Conservation (phyloP, 2,888 invertebrate genomes). For the Cremastinae sp. region DNA sequence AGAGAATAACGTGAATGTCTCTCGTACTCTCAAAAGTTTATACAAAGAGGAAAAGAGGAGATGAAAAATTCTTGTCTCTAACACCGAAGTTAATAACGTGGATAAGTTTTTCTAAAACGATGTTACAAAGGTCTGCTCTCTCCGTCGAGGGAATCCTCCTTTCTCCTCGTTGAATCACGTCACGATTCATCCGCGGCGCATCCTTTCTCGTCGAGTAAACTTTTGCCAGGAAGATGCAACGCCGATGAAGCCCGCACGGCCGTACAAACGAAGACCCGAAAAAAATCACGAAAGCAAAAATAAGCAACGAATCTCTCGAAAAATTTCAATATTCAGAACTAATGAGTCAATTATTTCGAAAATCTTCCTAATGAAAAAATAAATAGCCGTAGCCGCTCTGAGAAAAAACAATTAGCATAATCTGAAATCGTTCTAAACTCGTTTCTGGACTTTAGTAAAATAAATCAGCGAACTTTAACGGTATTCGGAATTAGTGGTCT, state of each 20-base stretch:
- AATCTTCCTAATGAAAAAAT: conserved; percentile 3
- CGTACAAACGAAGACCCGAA: too few relatives aligned
- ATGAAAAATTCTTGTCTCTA: conserved; percentile 42
- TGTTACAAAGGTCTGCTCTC: conserved; percentile 71
- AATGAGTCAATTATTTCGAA: not conserved
- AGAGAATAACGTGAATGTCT: conserved; percentile 48
- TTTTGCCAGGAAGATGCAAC: conserved; percentile 34
- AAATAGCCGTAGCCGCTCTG: not conserved
- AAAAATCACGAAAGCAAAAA: too few relatives aligned
- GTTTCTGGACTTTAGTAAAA: conserved; percentile 7
- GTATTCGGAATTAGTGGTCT: conserved; percentile 16
- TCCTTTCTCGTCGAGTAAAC: conserved; percentile 61
- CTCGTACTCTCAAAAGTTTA: conserved; percentile 20
- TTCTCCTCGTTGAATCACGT: conserved; percentile 71
- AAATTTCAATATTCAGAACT: not conserved
- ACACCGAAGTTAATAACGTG: conserved; percentile 38
- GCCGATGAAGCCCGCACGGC: not conserved
- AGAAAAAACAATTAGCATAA: conserved; percentile 27
- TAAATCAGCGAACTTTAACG: conserved; percentile 31
- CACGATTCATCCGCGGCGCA: conserved; percentile 69
- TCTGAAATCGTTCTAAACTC: conserved; percentile 38
- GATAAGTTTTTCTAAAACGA: conserved; percentile 22
- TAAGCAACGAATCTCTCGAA: too few relatives aligned
- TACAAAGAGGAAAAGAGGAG: too few relatives aligned
- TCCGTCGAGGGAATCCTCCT: conserved; percentile 72